Evolutionary conservation across 2,888 invertebrate genomes (phyloP), one percentile per base, ranked within the genome.

Genomic region (Acrobasis suavella): DNA sequence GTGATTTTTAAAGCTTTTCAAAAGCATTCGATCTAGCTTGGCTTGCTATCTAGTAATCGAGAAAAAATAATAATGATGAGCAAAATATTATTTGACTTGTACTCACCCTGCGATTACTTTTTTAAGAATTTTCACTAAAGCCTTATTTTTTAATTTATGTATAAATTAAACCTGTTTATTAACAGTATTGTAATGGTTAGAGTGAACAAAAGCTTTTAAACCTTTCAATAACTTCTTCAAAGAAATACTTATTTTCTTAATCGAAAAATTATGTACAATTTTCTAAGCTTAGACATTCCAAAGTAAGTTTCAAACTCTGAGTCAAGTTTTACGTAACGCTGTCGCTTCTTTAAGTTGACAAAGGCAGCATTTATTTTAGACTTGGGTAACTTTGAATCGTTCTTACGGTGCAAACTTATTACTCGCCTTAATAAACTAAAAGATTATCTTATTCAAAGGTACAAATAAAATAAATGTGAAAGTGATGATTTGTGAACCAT

Each of bases 251-350:
- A n/a, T n/a, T 46, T 52, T 49, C n/a, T 39, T 32, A 42, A 58
- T 50, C 50, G 32, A 58, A 58, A 62, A 63, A 63, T 52, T 52
- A 32, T 32, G 52, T n/a, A 46, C 22, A 56, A 56, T 56, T 38
- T 56, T 17, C 37, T 37, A 55, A 55, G 12, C 55, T 16, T 2
- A 55, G 51, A 60, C 50, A 65, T 58, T 62, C 42, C 46, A 10
- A 51, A 62, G 55, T 22, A n/a, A 22, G 17, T 32, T 17, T 52
- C 6, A 14, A 56, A 56, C 56, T 56, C 14, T 10, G 6, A 42
- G 39, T 16, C 14, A 56, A 56, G 56, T 56, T 56, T 56, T 42
- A 42, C 42, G 22, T 56, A 46, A 39, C 42, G 12, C 56, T 56
- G 56, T 56, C 56, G 14, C 14, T 17, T 17, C 15, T 12, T 8